Evolutionary conservation across 2,888 invertebrate genomes (phyloP).

Genomic region (Spodoptera exigua): DNA sequence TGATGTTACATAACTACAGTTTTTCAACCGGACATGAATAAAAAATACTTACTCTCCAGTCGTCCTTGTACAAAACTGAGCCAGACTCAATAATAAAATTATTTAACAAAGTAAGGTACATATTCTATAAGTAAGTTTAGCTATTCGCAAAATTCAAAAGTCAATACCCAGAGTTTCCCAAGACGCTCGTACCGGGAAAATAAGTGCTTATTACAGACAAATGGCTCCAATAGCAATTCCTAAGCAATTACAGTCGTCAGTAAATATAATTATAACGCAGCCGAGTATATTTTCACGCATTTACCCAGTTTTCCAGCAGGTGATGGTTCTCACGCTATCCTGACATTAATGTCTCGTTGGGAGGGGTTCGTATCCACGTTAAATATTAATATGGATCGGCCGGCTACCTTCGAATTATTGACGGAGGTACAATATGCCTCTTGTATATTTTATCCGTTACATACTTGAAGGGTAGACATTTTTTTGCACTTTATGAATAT

Average conservation of each 20-base stretch:
- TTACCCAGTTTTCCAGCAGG: constrained; percentile 59
- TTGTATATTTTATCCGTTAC: constrained; percentile 38
- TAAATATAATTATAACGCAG: constrained; percentile 25
- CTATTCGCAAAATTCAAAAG: too few species aligned
- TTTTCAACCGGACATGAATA: neutral
- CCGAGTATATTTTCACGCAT: constrained; percentile 21
- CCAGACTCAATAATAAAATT: too few species aligned
- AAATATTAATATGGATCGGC: constrained; percentile 76
- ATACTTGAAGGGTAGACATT: constrained; percentile 28
- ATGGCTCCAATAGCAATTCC: constrained; percentile 4
- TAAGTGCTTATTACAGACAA: neutral
- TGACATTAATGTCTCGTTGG: constrained; percentile 71
- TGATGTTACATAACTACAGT: neutral
- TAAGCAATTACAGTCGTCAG: constrained; percentile 13
- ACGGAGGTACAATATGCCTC: constrained; percentile 42
- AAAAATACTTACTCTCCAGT: too few species aligned
- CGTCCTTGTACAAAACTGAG: too few species aligned
- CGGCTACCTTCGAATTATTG: constrained; percentile 55
- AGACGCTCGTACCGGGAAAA: too few species aligned
- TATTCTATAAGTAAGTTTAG: too few species aligned
- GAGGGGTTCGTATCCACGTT: constrained; percentile 72
- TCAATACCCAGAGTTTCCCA: too few species aligned
- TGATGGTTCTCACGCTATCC: constrained; percentile 75
- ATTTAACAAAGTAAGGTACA: too few species aligned
- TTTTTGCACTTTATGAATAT: constrained; percentile 17